Base-by-base conservation (phyloP, 2,113 vertebrate genomes). In the Vulpes ferrilata region DNA sequence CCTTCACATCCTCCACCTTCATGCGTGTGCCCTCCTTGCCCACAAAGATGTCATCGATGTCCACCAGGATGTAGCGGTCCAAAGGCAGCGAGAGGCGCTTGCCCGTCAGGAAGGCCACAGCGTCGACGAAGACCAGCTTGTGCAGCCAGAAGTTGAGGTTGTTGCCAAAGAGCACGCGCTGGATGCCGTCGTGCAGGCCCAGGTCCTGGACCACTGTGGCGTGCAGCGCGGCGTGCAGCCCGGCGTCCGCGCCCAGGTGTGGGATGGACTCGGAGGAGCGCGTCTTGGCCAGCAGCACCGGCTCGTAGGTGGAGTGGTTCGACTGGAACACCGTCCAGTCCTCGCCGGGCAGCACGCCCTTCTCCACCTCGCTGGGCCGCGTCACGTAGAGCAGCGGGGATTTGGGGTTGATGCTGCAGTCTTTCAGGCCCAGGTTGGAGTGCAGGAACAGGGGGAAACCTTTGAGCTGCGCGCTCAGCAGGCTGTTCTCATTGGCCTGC, bases 291-390 rank as follows among this genome's bases (percentile, higher is more conserved):
- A 99, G 98, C 93, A 99, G 98, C 93, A 99, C 99, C 0, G 99
- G 99, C 98, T 99, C 99, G 0, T 99, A 99, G 22, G 99, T 99
- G 60, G 99, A 99, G 98, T 99, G 99, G 98, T 99, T 99, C 87
- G 99, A 99, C 98, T 99, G 99, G 98, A 99, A 99, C 76, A 99
- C 99, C 0, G 99, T 99, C 99, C 99, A 99, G 98, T 99, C 99
- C 48, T 99, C 99, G 0, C 99, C 99, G 0, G 99, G 99, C 30
- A 99, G 99, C 55, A 99, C 99, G 0, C 99, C 99, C 64, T 99
- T 99, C 97, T 99, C 99, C 74, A 99, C 99, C 98, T 99, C 99
- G 0, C 99, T 99, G 19, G 99, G 99, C 53, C 99, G 99, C 0
- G 99, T 99, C 98, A 99, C 99, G 8, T 99, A 99, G 64, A 99